Percentiles rank a stretch among this genome's conserved stretches.
Conservation (phyloP, 2,113 vertebrate species). For the Pachyramphus minor region DNA sequence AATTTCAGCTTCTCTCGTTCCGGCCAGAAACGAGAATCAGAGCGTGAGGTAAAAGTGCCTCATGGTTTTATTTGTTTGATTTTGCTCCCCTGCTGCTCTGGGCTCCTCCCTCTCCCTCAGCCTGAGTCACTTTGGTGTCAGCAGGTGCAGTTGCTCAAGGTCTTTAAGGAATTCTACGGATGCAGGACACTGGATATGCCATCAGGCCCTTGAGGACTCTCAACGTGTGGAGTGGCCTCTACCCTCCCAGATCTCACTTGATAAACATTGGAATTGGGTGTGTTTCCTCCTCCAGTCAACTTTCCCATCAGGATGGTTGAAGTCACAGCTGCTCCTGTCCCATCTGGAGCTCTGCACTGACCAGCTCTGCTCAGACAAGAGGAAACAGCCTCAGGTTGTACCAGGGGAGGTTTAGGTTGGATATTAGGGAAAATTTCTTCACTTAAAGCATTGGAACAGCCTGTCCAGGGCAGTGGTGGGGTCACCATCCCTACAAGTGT, state of each 20-base stretch:
- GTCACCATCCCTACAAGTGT: background rate
- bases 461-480: background rate
- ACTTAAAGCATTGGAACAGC: rapidly evolving
- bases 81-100: background rate
- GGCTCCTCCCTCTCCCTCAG: background rate
- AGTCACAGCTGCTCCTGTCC: rapidly evolving
- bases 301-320: background rate
- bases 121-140: background rate
- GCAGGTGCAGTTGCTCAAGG: background rate
- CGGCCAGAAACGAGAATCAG: background rate
- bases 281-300: background rate
- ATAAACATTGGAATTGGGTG: background rate
- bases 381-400: background rate
- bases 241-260: background rate
- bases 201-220: background rate
- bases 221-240: background rate
- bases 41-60: background rate
- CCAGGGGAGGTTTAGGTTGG: no score
- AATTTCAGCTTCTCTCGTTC: background rate
- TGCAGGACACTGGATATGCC: background rate
- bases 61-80: background rate
- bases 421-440: no score
- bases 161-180: background rate
- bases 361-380: no score
- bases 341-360: rapidly evolving